Conservation (phyloP, 2,113 vertebrate genomes). For the Agapornis roseicollis region DNA sequence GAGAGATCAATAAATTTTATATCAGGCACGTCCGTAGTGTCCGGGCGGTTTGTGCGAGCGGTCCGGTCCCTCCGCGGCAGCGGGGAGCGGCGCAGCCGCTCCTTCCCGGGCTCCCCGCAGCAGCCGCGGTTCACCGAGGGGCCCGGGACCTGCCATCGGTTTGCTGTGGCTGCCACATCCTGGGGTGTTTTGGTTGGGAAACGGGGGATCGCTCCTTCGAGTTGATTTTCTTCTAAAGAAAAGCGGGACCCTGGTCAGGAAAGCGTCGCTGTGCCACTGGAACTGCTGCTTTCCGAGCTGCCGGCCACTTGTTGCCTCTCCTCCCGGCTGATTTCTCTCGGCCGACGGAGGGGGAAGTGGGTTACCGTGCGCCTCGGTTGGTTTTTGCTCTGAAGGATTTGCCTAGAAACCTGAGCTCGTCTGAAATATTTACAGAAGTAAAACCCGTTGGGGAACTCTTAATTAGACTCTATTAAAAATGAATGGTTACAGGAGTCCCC, state of each 20-base stretch:
- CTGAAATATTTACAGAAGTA: constrained; percentile 28
- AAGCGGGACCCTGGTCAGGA: rapidly evolving
- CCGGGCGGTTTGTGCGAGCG: constrained; percentile 22
- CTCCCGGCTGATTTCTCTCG: not conserved
- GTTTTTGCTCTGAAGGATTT: not conserved
- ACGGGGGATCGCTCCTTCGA: rapidly evolving
- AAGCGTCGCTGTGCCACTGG: not conserved
- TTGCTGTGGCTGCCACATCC: not conserved
- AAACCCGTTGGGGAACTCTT: constrained; percentile 11
- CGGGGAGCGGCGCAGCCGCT: not conserved
- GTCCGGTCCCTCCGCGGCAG: not conserved
- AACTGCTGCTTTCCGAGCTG: not conserved
- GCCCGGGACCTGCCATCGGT: rapidly evolving
- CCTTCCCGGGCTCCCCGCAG: not conserved
- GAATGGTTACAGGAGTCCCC: constrained; percentile 14
- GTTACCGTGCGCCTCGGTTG: not conserved
- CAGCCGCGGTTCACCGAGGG: not conserved
- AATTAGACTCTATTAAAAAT: constrained; percentile 43
- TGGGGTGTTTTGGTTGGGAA: not conserved
- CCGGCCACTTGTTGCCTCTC: constrained; percentile 46
- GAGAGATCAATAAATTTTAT: constrained; percentile 73
- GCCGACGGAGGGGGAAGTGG: not conserved
- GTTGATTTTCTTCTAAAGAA: not conserved
- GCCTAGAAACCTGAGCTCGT: not conserved
- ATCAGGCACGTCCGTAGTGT: constrained; percentile 42